These are phyloP conservation scores for Nephotettix cincticeps DNA, from an alignment of 1,140 invertebrate genomes.

Conservation along the genomic window DNA sequence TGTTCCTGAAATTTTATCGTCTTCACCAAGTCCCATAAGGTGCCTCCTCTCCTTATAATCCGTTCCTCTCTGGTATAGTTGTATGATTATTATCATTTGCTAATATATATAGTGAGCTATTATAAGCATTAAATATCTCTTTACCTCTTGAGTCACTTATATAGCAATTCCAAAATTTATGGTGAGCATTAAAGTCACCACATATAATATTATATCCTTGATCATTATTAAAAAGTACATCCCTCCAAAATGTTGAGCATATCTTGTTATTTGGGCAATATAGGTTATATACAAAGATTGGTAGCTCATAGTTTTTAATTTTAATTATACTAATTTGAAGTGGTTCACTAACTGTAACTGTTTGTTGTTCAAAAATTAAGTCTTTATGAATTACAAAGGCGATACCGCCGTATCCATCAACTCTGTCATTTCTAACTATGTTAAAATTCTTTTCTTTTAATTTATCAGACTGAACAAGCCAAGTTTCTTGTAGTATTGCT, in stretches of 20 bases:
- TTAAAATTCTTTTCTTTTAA: too few species aligned
- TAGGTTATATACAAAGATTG: not conserved
- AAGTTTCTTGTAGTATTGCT: not conserved
- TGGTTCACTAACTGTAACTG: not conserved
- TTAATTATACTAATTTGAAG: not conserved
- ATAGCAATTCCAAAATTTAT: not conserved
- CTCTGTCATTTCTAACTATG: too few species aligned
- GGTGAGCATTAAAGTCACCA: slow-evolving; percentile 14
- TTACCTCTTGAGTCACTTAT: not conserved
- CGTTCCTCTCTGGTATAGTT: too few species aligned
- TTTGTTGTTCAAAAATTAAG: not conserved
- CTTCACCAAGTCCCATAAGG: too few species aligned
- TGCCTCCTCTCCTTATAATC: too few species aligned
- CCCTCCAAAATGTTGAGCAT: not conserved
- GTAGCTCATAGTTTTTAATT: not conserved
- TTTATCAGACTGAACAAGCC: not conserved
- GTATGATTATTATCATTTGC: not conserved
- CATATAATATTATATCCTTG: not conserved
- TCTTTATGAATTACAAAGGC: not conserved
- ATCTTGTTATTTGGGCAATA: not conserved
- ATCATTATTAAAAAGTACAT: not conserved
- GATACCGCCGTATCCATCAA: not conserved
- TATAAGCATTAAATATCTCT: not conserved
- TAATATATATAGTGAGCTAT: not conserved
- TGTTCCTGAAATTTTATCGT: too few species aligned